A percentile compares a stretch with the other conserved stretches of the same genome.
Evolutionary conservation across 2,888 invertebrate genomes (phyloP).

Genomic region (Phortica okadai): DNA sequence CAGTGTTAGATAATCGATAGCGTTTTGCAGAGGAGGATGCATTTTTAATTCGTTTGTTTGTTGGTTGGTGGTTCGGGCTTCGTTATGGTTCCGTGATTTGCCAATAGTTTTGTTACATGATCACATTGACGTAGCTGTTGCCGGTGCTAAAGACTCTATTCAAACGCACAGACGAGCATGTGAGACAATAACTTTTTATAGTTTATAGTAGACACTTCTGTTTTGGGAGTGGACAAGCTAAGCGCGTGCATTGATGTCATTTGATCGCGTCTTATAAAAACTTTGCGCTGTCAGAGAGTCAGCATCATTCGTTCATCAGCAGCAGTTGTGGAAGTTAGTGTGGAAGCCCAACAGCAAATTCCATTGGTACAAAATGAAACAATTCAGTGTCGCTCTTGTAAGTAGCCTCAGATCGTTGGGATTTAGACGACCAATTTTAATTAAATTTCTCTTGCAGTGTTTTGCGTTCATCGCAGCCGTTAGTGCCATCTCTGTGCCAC

Average conservation of each 20-base stretch:
- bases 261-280: conserved; percentile 58
- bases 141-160: conserved; percentile 17
- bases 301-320: conserved; percentile 55
- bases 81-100: conserved; percentile 63
- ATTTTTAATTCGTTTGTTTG: conserved; percentile 48
- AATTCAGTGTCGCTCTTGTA: conserved; percentile 61
- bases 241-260: conserved; percentile 15
- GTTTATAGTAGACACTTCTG: background rate
- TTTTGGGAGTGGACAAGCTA: conserved; percentile 4
- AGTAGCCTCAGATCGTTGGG: conserved; percentile 36
- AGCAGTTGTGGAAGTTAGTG: conserved; percentile 39
- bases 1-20: conserved; percentile 42
- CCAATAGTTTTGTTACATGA: conserved; percentile 46
- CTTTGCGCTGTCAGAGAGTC: conserved; percentile 46
- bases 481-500: conserved; percentile 53
- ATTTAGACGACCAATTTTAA: background rate
- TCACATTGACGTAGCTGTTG: background rate
- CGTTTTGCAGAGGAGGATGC: conserved; percentile 47
- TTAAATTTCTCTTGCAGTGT: conserved; percentile 50
- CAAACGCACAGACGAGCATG: conserved; percentile 38
- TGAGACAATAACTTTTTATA: conserved; percentile 20
- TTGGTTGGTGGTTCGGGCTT: conserved; percentile 28
- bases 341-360: conserved; percentile 34
- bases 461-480: conserved; percentile 52
- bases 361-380: conserved; percentile 60